Evolutionary conservation across 2,888 invertebrate genomes (phyloP), one percentile per base, ranked within the genome.

Genomic region (Melanophora roralis): DNA sequence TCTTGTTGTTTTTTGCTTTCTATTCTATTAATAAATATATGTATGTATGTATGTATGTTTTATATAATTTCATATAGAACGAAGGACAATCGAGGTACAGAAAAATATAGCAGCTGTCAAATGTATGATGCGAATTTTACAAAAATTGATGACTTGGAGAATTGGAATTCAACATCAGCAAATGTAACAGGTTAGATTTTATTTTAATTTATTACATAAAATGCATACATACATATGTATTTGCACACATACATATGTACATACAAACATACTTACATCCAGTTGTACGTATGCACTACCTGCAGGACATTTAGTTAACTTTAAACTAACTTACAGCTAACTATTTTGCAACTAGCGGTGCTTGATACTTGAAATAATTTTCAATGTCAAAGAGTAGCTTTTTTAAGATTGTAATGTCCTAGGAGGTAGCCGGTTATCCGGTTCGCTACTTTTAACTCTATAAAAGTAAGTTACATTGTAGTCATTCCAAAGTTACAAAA

Each of bases 61-160:
- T n/a, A 32, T 27, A 14, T 38, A 12, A 14, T 47, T 12, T 23
- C 38, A 49, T 34, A 68, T 64, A 82, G 82, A 27, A 60, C 89
- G 75, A 83, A 68, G 78, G 89, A 90, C 84, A 89, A 88, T 83
- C 86, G 88, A 11, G 90, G 90, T 23, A 84, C 84, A 81, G 84
- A 84, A 59, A 88, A 86, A n/a, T 87, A 85, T 64, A 91, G 91
- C 84, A 88, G 85, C 83, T 92, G 92, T 81, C 86, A 87, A 82
- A 91, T 91, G 90, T 92, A 89, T 83, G 89, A 91, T 82, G 81
- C 85, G 69, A 89, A 88, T 82, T 89, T 88, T 72, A 86, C 88
- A 27, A 84, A 87, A 77, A 76, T 86, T 80, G 80, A 80, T 55
- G 84, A 88, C 81, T 86, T 86, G 84, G 64, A 84, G 19, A 73